These are phyloP conservation scores for Gibbula magus DNA, from an alignment of 2,888 invertebrate genomes.

Conservation along the genomic window DNA sequence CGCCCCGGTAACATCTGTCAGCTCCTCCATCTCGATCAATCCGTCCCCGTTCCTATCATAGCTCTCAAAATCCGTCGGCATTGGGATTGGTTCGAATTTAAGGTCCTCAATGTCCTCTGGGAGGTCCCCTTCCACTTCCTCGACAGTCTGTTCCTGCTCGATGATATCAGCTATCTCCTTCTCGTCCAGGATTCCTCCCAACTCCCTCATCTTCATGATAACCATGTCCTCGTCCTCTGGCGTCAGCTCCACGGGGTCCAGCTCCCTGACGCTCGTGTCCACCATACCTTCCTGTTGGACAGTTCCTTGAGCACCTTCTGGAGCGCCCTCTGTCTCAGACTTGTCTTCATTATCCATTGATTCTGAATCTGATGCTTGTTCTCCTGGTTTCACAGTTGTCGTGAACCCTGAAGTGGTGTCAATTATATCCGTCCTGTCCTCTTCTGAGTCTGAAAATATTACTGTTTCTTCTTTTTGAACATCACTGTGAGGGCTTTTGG, in stretches of 20 bases:
- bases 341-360: no score
- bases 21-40: neutral
- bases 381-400: no score
- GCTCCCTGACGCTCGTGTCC: neutral
- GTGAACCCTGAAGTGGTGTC: no score
- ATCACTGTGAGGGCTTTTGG: no score
- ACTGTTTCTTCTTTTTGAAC: no score
- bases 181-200: neutral
- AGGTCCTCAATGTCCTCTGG: neutral
- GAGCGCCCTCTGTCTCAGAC: no score
- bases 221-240: conserved; percentile 9
- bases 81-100: conserved; percentile 21
- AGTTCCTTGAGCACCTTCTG: no score
- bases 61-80: conserved; percentile 13
- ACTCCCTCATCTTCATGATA: neutral
- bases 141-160: neutral
- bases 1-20: conserved; percentile 20
- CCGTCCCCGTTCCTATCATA: conserved; percentile 13
- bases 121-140: neutral
- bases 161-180: neutral
- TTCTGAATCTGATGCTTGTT: no score
- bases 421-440: no score
- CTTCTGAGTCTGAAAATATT: no score
- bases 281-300: neutral
- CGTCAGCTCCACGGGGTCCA: neutral